Conservation (phyloP, 1,140 invertebrate species). For the Brachionus plicatilis region DNA sequence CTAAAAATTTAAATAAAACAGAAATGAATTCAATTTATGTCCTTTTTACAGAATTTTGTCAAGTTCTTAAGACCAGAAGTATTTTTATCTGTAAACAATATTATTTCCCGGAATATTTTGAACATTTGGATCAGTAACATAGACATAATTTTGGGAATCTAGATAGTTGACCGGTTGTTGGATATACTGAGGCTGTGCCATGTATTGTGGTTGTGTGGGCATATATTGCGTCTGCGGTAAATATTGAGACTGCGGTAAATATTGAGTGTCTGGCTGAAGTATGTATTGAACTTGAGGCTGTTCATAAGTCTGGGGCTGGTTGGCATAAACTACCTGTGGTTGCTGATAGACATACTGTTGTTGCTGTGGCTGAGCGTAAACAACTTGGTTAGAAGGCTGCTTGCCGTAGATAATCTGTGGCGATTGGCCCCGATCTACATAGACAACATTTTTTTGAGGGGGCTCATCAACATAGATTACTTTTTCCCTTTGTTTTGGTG, state of each 20-base stretch:
- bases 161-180: neutral
- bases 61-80: neutral
- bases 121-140: neutral
- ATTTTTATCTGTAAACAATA: slow-evolving; percentile 24
- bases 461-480: slow-evolving; percentile 10
- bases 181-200: slow-evolving; percentile 11
- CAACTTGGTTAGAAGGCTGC: neutral
- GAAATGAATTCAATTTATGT: neutral
- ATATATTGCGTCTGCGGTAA: slow-evolving; percentile 1
- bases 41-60: neutral
- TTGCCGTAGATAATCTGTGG: neutral
- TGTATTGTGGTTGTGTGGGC: neutral
- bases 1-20: neutral
- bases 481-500: neutral
- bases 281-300: slow-evolving; percentile 36
- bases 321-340: slow-evolving; percentile 22
- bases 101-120: neutral
- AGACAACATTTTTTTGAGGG: neutral
- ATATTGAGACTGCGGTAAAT: neutral
- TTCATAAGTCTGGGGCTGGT: slow-evolving; percentile 4
- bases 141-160: slow-evolving; percentile 11
- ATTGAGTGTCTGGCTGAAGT: neutral
- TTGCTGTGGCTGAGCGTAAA: slow-evolving; percentile 14
- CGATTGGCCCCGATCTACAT: neutral
- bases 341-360: slow-evolving; percentile 23